These are phyloP conservation scores for Tinea semifulvella DNA, from an alignment of 2,888 invertebrate genomes.

Conservation along the genomic window DNA sequence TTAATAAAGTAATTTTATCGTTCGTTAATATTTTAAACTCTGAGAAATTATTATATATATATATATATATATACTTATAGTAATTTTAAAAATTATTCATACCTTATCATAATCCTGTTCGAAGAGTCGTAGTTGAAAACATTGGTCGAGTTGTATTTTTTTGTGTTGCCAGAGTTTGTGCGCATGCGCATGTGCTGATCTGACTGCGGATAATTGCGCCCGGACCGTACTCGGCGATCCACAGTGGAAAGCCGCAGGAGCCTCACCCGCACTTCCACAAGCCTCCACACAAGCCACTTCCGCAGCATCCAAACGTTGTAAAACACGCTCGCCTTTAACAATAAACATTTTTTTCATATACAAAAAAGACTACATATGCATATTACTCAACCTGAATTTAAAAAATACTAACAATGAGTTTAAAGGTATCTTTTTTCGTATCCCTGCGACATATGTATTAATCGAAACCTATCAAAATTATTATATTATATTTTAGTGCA, in stretches of 20 bases:
- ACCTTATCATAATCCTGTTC: constrained; percentile 98
- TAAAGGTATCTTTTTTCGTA: too few species aligned
- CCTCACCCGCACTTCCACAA: constrained; percentile 70
- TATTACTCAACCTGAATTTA: background rate
- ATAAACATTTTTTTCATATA: background rate
- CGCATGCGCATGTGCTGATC: constrained; percentile 89
- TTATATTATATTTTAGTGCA: too few species aligned
- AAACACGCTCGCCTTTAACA: constrained; percentile 75
- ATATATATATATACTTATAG: too few species aligned
- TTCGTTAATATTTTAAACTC: too few species aligned
- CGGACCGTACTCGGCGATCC: constrained; percentile 76
- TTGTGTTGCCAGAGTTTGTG: constrained; percentile 95
- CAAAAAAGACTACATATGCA: background rate
- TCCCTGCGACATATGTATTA: background rate
- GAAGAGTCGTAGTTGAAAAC: constrained; percentile 93
- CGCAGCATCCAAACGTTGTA: constrained; percentile 69
- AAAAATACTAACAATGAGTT: too few species aligned
- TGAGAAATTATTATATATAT: too few species aligned
- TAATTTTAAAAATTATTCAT: background rate
- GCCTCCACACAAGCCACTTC: constrained; percentile 68
- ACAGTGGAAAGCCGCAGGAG: constrained; percentile 76
- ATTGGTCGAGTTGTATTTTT: constrained; percentile 93
- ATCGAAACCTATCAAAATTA: too few species aligned
- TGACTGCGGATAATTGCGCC: constrained; percentile 86
- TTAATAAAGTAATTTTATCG: too few species aligned